Evolutionary conservation across 1,140 invertebrate genomes (phyloP).

Genomic region (Melanaphis sacchari): DNA sequence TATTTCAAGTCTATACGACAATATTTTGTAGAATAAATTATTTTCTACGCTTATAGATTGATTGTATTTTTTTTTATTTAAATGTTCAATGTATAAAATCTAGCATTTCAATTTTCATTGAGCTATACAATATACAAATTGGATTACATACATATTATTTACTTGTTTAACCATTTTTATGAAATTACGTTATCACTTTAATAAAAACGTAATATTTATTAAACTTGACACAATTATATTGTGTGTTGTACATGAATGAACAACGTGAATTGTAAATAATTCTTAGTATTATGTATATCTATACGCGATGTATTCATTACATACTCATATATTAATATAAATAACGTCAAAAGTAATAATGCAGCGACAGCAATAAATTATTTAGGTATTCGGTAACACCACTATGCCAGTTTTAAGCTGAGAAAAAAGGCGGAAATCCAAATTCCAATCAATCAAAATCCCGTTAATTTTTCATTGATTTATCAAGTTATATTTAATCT

Average conservation of each 20-base stretch:
- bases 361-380: background rate
- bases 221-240: background rate
- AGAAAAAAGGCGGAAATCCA: background rate
- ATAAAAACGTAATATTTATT: background rate
- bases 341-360: background rate
- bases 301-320: background rate
- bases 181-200: background rate
- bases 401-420: background rate
- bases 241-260: background rate
- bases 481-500: conserved; percentile 5
- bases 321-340: background rate
- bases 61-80: background rate
- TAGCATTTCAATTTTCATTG: too few species aligned
- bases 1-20: background rate
- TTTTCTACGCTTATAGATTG: background rate
- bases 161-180: background rate
- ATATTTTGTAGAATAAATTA: background rate
- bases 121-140: background rate
- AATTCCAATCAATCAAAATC: conserved; percentile 1
- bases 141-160: background rate
- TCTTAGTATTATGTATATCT: background rate
- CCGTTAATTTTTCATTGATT: background rate
- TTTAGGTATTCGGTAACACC: too few species aligned
- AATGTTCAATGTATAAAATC: background rate
- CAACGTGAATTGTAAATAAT: background rate